Conservation (phyloP, 2,797 vertebrate species). For the Paedocypris micromegethes region DNA sequence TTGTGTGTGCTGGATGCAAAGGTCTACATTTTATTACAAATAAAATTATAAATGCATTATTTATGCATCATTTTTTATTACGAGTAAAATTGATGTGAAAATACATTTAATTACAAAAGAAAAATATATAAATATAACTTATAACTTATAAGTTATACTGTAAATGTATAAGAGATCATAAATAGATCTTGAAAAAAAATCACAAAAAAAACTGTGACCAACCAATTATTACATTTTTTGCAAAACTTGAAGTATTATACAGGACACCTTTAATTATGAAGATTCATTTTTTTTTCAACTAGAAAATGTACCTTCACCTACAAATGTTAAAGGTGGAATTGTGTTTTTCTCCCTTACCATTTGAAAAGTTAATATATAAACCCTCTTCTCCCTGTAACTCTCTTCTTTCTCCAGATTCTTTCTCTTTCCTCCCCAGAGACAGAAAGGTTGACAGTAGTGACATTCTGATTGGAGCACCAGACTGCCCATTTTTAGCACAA, state of each 20-base stretch:
- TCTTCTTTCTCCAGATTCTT: not conserved
- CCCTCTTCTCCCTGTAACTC: slow-evolving; percentile 3
- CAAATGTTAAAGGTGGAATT: not conserved
- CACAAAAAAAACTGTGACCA: not conserved
- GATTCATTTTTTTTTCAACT: not conserved
- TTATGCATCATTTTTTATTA: no score
- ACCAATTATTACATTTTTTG: no score
- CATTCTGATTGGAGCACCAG: slow-evolving; percentile 49
- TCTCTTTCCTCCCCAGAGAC: slow-evolving; percentile 29
- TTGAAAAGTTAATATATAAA: slow-evolving; percentile 1
- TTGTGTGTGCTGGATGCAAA: no score
- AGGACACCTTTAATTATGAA: not conserved
- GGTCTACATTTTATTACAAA: no score
- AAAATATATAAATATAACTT: no score
- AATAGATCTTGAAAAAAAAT: no score
- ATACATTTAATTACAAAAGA: no score
- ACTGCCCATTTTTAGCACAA: slow-evolving; percentile 57
- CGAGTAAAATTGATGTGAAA: no score
- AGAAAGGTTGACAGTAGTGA: slow-evolving; percentile 41
- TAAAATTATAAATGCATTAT: no score
- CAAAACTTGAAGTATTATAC: no score
- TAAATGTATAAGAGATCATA: no score
- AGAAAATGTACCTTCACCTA: slow-evolving; percentile 1
- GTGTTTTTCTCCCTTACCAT: not conserved
- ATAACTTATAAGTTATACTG: no score